Percentiles rank a stretch among this genome's conserved stretches.
Conservation (phyloP, 2,113 vertebrate species). For the Condylura cristata region DNA sequence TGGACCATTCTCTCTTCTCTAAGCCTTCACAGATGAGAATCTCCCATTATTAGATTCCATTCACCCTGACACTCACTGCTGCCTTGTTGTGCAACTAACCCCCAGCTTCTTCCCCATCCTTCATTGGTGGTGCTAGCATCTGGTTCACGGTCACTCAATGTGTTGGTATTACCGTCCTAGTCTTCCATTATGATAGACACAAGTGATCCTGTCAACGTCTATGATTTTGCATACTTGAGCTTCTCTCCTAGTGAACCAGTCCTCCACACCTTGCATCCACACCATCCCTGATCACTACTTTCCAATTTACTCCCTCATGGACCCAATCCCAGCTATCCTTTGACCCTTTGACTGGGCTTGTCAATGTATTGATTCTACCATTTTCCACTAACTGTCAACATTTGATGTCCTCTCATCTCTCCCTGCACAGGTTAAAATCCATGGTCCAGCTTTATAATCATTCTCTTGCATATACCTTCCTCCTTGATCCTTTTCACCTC, state of each 20-base stretch:
- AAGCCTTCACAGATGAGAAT: not conserved
- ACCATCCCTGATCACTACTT: not conserved
- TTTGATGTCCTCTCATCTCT: not conserved
- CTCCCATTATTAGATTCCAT: not conserved
- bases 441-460: not conserved
- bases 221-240: not conserved
- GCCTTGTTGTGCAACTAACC: not conserved
- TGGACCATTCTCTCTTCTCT: not conserved
- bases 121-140: not conserved
- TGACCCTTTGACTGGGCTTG: not conserved
- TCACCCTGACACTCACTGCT: not conserved
- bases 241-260: not conserved
- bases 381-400: not conserved
- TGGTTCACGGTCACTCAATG: not conserved
- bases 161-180: not conserved
- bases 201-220: not conserved
- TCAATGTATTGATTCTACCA: not conserved
- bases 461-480: not conserved
- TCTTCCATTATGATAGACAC: not conserved
- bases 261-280: not conserved
- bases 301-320: not conserved
- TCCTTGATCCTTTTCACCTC: not conserved
- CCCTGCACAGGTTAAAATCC: not conserved
- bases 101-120: not conserved
- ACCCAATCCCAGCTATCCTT: not conserved